These are phyloP conservation scores for Gonatopus flavifemur DNA, from an alignment of 1,140 invertebrate species.

Conservation along the genomic window DNA sequence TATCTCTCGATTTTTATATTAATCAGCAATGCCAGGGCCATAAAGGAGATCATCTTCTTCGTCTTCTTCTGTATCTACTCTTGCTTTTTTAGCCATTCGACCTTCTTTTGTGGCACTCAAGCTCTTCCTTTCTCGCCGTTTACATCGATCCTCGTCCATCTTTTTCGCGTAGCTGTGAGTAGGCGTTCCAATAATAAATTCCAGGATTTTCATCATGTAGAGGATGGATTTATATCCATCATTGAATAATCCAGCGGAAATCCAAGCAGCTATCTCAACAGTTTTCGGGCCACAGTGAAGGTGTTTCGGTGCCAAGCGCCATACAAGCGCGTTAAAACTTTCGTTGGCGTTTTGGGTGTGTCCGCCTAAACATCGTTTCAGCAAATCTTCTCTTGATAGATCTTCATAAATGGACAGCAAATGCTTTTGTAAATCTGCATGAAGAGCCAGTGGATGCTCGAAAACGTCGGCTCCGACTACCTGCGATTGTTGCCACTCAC, in stretches of 20 bases:
- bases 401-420: conserved; percentile 12
- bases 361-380: conserved; percentile 16
- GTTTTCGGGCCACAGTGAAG: conserved; percentile 4
- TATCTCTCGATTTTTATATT: too few species aligned
- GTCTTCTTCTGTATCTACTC: too few species aligned
- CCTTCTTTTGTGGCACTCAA: not conserved
- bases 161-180: not conserved
- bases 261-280: too few species aligned
- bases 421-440: not conserved
- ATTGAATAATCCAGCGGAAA: too few species aligned
- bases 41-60: too few species aligned
- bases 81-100: not conserved
- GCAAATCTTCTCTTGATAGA: conserved; percentile 11
- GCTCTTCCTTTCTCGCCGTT: not conserved
- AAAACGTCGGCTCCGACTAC: not conserved
- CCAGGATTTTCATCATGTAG: not conserved
- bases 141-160: not conserved
- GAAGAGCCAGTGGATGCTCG: not conserved
- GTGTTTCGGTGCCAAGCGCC: conserved; percentile 23
- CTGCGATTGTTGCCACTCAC: conserved; percentile 9
- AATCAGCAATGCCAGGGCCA: too few species aligned
- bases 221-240: too few species aligned
- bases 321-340: conserved; percentile 26
- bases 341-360: conserved; percentile 31
- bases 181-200: not conserved